Base-by-base conservation (phyloP, 2,888 invertebrate genomes). In the Harpalus rufipes region DNA sequence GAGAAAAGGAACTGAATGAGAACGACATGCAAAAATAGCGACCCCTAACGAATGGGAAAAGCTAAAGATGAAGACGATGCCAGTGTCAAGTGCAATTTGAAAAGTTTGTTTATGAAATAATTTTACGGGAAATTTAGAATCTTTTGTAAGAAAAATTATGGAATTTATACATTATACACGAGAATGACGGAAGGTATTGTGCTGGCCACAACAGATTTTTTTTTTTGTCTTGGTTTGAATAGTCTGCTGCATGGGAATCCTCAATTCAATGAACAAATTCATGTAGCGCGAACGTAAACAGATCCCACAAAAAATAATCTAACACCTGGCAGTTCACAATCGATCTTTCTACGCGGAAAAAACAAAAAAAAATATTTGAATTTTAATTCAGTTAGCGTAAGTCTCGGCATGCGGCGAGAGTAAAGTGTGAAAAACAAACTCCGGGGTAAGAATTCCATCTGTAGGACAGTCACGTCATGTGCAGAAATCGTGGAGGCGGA, bases 301-400 rank as follows among this genome's bases (percentile, higher is more conserved):
- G 65, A 65, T 68, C n/a, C 25, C 68, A 16, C 59, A 59, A 16
- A n/a, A n/a, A n/a, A n/a, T n/a, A n/a, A 14, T 16, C 16, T 59
- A 7, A n/a, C 68, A 39, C 39, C 68, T 68, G 68, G n/a, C 68
- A 68, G 14, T 68, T 68, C 68, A 41, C 68, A 68, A 68, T 74
- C 51, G 74, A 51, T 51, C 44, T 12, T 32, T 32, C 6, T 21
- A 25, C 16, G 7, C 18, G 18, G 6, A 21, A 16, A 16, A 44
- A 80, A 80, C 18, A 59, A n/a, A 39, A 78, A 80, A 78, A 59
- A 80, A 79, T 58, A 79, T 79, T 80, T 59, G 79, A 80, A 80
- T 80, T 80, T 80, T 80, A 80, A 80, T 80, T 80, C 61, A 80
- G 59, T 80, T 80, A 80, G 32, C n/a, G 16, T 59, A 39, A 79